Base-by-base conservation (phyloP, 2,888 invertebrate genomes). In the Limnephilus marmoratus region DNA sequence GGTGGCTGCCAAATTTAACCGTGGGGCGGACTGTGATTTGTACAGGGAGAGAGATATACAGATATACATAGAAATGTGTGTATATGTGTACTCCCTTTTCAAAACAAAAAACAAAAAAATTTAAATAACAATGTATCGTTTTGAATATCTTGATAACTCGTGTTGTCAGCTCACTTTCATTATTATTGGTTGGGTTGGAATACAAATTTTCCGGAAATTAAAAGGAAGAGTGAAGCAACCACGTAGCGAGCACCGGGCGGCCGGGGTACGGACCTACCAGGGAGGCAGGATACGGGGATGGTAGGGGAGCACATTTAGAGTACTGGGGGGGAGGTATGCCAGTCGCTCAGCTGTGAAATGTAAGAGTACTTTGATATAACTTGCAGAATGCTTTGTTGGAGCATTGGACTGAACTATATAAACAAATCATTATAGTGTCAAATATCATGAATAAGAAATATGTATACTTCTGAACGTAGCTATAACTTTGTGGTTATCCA, bases 151-250 rank as follows among this genome's bases (percentile, higher is more conserved):
- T 29, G 29, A 24, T 31, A 87, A 87, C 9, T 31, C 24, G 31
- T 87, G 53, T 53, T 29, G 87, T 53, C 83, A 41, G 83, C 83
- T 87, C 31, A 34, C 24, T 87, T 87, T 34, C 49, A 37, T 86
- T 86, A 86, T 87, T 37, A 83, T 49, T 89, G 68, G 88, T 53
- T 86, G 13, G 49, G 83, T 80, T 90, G 45, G 95, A 96, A 96
- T 96, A 95, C 95, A 96, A 96, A 96, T 96, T 95, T 94, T 94
- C 95, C 96, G 96, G 96, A 96, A 96, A 96, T 96, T 96, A 96
- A 96, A 96, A 92, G 90, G 92, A 91, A 92, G 92, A 93, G 90
- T 93, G 89, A 87, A 89, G 49, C 93, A 41, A 88, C 90, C 91
- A 80, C 92, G 90, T 90, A 87, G 85, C 41, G 37, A 18, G 83